Conservation (phyloP, 2,797 vertebrate species). For the Triplophysa bombifrons region DNA sequence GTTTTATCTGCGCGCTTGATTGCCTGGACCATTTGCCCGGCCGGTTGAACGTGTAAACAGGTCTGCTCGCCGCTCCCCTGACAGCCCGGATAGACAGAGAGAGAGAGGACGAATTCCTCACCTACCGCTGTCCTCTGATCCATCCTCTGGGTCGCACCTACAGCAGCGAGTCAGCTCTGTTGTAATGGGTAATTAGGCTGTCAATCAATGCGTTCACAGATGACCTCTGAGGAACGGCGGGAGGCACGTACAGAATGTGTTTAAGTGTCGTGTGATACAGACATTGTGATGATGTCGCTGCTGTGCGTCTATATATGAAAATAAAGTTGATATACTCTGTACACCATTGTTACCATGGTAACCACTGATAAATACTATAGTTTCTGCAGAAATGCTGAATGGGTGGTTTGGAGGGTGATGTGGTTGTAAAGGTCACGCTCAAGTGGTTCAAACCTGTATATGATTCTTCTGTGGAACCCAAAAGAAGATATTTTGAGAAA, state of each 20-base stretch:
- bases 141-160: conserved; percentile 51
- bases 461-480: too few species aligned
- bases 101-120: conserved; percentile 45
- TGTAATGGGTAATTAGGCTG: conserved; percentile 60
- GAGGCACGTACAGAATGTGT: conserved; percentile 13
- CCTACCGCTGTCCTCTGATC: conserved; percentile 15
- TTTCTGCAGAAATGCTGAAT: too few species aligned
- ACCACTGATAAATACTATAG: neutral
- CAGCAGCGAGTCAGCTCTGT: conserved; percentile 51
- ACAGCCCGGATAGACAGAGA: conserved; percentile 28
- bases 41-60: conserved; percentile 31
- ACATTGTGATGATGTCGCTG: neutral
- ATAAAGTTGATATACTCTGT: neutral
- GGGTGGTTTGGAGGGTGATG: too few species aligned
- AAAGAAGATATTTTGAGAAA: too few species aligned
- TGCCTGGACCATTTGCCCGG: conserved; percentile 30
- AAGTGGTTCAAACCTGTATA: too few species aligned
- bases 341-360: neutral
- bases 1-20: conserved; percentile 43
- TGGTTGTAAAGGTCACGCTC: too few species aligned
- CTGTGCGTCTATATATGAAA: neutral
- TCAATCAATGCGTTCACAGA: conserved; percentile 64
- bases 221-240: conserved; percentile 35
- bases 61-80: conserved; percentile 26
- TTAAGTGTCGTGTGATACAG: conserved; percentile 18